phyloP scores from a whole-genome alignment of 1,140 invertebrate species.

The Bombus vancouverensis region DNA sequence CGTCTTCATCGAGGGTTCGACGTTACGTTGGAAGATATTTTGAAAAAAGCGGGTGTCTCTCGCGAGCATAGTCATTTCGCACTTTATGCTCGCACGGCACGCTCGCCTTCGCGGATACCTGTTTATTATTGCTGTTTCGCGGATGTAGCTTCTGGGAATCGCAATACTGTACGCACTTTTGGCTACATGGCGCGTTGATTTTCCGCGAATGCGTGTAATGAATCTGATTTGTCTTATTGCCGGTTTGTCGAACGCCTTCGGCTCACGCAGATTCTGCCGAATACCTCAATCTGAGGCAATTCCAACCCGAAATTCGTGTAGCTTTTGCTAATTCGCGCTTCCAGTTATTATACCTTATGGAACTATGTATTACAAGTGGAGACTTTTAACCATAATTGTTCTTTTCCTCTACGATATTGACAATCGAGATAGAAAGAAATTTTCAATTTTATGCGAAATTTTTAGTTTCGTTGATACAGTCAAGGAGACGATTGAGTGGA shows the following conservation, averaged over 20 bases:
- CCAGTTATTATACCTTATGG: too few relatives aligned
- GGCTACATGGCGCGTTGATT: neutral
- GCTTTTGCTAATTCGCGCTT: neutral
- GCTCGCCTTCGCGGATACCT: slow-evolving; percentile 14
- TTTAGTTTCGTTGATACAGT: too few relatives aligned
- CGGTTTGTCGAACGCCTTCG: neutral
- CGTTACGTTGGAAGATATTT: too few relatives aligned
- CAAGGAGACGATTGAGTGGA: too few relatives aligned
- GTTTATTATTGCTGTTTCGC: slow-evolving; percentile 32
- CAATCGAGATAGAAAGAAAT: too few relatives aligned
- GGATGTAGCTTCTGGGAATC: slow-evolving; percentile 11
- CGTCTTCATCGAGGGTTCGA: too few relatives aligned
- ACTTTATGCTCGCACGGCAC: slow-evolving; percentile 30
- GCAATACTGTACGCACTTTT: neutral
- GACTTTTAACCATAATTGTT: too few relatives aligned
- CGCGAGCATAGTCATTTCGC: slow-evolving; percentile 31
- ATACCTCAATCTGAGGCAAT: neutral
- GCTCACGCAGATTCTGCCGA: neutral
- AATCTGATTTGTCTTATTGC: slow-evolving; percentile 30
- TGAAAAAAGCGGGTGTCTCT: slow-evolving; percentile 25
- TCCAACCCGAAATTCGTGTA: neutral
- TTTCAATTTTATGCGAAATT: too few relatives aligned
- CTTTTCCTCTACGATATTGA: too few relatives aligned
- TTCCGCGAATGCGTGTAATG: neutral
- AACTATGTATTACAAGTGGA: neutral